Percentiles rank a stretch among this genome's conserved stretches.
Conservation (phyloP, 2,797 vertebrate genomes). For the Tiaroga cobitis region DNA sequence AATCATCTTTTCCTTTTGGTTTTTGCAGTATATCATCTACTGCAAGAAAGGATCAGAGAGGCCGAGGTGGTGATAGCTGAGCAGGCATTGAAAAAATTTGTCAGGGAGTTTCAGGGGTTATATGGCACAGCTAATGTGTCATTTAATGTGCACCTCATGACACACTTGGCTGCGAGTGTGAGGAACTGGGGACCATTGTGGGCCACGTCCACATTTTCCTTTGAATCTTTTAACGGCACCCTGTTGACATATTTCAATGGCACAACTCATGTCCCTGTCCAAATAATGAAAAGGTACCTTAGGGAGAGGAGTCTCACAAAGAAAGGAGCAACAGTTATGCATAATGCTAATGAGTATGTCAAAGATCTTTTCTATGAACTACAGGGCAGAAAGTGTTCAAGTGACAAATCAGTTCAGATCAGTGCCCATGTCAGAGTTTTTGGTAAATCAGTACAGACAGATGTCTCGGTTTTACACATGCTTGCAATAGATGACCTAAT, state of each 20-base stretch:
- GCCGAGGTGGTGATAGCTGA: too few species aligned
- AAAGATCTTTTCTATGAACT: too few species aligned
- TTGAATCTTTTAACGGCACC: conserved; percentile 32
- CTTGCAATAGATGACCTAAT: too few species aligned
- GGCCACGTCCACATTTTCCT: conserved; percentile 29
- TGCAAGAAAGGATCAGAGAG: neutral
- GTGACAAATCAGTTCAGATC: conserved; percentile 4
- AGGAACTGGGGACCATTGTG: conserved; percentile 20
- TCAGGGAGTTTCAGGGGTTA: too few species aligned
- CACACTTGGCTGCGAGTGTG: neutral
- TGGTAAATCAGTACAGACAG: neutral
- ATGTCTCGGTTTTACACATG: too few species aligned
- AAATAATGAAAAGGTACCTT: conserved; percentile 13
- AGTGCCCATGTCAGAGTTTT: conserved; percentile 25
- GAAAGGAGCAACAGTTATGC: too few species aligned
- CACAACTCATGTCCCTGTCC: conserved; percentile 18
- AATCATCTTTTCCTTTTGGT: conserved; percentile 32
- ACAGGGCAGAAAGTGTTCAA: too few species aligned
- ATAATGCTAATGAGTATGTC: too few species aligned
- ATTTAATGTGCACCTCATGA: too few species aligned
- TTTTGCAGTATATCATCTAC: conserved; percentile 19
- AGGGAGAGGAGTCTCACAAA: conserved; percentile 14
- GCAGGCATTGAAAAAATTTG: too few species aligned
- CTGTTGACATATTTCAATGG: conserved; percentile 20
- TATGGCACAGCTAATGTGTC: too few species aligned